Evolutionary conservation across 2,113 vertebrate species (phyloP).

Genomic region (Chlorocebus sabaeus): DNA sequence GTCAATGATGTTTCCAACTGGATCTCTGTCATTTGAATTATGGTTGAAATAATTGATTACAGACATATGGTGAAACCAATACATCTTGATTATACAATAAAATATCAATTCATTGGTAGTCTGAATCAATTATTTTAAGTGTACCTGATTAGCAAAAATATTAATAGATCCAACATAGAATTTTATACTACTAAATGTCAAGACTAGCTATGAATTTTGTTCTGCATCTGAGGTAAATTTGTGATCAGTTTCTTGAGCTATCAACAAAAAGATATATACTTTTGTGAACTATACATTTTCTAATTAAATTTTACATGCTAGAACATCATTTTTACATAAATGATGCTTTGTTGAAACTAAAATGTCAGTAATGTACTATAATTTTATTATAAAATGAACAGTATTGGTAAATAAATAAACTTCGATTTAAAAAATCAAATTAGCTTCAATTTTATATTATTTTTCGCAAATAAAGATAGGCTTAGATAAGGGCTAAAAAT

Average conservation of each 20-base stretch:
- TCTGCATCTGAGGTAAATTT: slow-evolving; percentile 81
- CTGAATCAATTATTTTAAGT: slow-evolving; percentile 70
- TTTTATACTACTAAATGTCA: slow-evolving; percentile 78
- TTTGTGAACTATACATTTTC: not conserved
- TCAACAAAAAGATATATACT: not conserved
- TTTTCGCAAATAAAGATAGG: slow-evolving; percentile 87
- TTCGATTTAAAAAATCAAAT: slow-evolving; percentile 83
- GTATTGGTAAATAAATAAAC: slow-evolving; percentile 84
- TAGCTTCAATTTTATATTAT: slow-evolving; percentile 84
- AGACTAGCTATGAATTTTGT: slow-evolving; percentile 85
- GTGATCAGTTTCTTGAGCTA: slow-evolving; percentile 72
- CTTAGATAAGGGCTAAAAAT: slow-evolving; percentile 19
- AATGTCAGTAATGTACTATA: slow-evolving; percentile 88
- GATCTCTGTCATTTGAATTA: slow-evolving; percentile 76
- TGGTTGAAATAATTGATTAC: slow-evolving; percentile 67
- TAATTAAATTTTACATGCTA: not conserved
- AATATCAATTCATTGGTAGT: not conserved
- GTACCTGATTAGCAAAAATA: slow-evolving; percentile 76
- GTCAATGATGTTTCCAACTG: slow-evolving; percentile 71
- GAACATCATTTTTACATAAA: not conserved
- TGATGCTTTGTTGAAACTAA: slow-evolving; percentile 80
- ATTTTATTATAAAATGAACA: slow-evolving; percentile 85
- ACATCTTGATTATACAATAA: slow-evolving; percentile 67
- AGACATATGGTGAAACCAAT: slow-evolving; percentile 64
- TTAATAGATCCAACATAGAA: slow-evolving; percentile 71